Evolutionary conservation across 2,797 vertebrate genomes (phyloP), one percentile per base, ranked within the genome.

Genomic region (Gouania willdenowi): DNA sequence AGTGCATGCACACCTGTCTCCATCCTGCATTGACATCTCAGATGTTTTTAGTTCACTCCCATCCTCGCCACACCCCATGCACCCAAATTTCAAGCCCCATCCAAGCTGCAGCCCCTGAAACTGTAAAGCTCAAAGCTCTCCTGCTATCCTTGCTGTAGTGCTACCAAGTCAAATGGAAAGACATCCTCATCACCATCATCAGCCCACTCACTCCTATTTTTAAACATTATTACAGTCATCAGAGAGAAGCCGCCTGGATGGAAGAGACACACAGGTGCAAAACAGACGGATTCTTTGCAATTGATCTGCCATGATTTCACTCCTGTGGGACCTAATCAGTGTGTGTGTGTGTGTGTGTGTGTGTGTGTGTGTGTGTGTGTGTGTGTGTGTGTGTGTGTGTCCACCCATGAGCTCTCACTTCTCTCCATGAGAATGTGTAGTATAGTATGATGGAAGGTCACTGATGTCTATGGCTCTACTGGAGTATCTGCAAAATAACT

Each of bases 191-290:
- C 71, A 55, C 41, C 49, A 53, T 35, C 51, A 26, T 42, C 19
- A 20, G 19, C 71, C 55, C 41, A 55, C 73, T 40, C 56, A 10
- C 3, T 44, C 32, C 64, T 75, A 70, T 79, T 79, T 77, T 58
- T 70, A 67, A 38, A 41, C 54, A 21, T 68, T 48, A 67, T 71
- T 60, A 67, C 36, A 49, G 57, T 58, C 66, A 68, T 80, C 62
- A 49, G 34, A 14, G 31, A 51, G 39, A 23, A 57, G 59, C 58
- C 62, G 25, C 39, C 41, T 28, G 28, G 29, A 68, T 24, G 28
- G 60, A 29, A n/a, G n/a, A n/a, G 46, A 24, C 42, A 27, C 42
- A 29, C 53, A 43, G 66, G 65, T 73, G 70, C 38, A 59, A 53
- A 51, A 54, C 4, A 41, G 3, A 54, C 21, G 9, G 20, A 44